These are phyloP conservation scores for Coreius guichenoti DNA, from an alignment of 2,797 vertebrate species.

Conservation along the genomic window DNA sequence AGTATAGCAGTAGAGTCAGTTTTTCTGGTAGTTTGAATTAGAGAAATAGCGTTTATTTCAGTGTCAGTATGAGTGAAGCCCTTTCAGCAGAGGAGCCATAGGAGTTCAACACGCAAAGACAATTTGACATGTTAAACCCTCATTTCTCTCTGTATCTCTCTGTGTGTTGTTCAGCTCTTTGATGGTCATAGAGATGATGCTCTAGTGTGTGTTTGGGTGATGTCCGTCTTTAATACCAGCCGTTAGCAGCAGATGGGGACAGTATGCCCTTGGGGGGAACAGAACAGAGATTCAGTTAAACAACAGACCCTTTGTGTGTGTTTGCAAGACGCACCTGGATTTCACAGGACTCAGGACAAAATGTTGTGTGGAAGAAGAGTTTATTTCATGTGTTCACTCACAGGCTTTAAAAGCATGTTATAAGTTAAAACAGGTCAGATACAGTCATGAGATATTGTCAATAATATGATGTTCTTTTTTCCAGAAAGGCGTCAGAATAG, in stretches of 20 bases:
- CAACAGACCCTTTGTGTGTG: constrained; percentile 56
- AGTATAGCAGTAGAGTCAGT: neutral
- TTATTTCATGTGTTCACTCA: neutral
- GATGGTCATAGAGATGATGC: constrained; percentile 1
- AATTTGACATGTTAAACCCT: neutral
- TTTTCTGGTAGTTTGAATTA: neutral
- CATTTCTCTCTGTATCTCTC: neutral
- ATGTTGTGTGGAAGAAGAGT: constrained; percentile 4
- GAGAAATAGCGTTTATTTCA: neutral
- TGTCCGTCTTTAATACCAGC: neutral
- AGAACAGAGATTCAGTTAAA: constrained; percentile 15
- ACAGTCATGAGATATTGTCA: neutral
- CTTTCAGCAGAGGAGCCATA: neutral
- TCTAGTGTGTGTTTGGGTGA: neutral
- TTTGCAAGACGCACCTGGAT: constrained; percentile 4
- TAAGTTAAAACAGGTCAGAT: neutral
- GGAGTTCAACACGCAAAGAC: neutral
- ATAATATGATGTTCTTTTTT: neutral
- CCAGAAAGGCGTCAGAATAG: neutral
- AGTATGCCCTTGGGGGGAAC: constrained; percentile 42
- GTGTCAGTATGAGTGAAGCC: neutral
- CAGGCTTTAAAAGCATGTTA: neutral
- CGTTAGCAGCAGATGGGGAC: constrained; percentile 30
- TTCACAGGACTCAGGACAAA: neutral
- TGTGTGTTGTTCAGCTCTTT: neutral